These are phyloP conservation scores for Herpetotheres cachinnans DNA, from an alignment of 2,113 vertebrate genomes.

Conservation along the genomic window DNA sequence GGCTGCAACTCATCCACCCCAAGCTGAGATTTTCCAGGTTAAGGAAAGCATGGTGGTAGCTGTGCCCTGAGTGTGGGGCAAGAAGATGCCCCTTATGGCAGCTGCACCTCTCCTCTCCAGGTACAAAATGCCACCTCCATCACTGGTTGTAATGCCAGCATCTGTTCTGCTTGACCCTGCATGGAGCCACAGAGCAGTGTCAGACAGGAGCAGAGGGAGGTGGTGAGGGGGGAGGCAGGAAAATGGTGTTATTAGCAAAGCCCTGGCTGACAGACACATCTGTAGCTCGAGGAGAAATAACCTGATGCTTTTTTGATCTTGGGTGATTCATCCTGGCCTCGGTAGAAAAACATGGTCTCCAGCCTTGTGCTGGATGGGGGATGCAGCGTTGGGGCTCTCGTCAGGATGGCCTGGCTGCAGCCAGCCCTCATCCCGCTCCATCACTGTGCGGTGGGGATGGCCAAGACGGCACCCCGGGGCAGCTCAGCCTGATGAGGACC, in stretches of 20 bases:
- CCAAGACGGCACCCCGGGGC: not conserved
- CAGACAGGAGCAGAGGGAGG: not conserved
- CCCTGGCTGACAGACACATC: not conserved
- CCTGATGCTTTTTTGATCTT: not conserved
- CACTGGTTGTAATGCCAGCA: not conserved
- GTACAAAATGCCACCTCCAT: not conserved
- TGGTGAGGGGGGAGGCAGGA: not conserved
- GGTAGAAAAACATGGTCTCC: not conserved
- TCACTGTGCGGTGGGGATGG: not conserved
- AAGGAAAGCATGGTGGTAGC: not conserved
- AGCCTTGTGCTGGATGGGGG: not conserved
- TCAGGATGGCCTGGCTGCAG: not conserved
- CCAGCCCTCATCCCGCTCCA: not conserved
- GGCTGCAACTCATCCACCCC: not conserved
- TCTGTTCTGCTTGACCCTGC: not conserved
- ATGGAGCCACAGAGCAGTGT: accelerated
- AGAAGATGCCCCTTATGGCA: not conserved
- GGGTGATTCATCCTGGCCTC: not conserved
- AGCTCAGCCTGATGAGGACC: not conserved
- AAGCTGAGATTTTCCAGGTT: not conserved
- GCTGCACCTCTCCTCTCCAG: not conserved
- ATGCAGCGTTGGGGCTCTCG: accelerated
- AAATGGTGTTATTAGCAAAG: not conserved
- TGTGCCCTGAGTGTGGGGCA: not conserved
- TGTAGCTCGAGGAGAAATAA: not conserved